Conservation (phyloP, 2,797 vertebrate genomes). For the Melanogrammus aeglefinus region DNA sequence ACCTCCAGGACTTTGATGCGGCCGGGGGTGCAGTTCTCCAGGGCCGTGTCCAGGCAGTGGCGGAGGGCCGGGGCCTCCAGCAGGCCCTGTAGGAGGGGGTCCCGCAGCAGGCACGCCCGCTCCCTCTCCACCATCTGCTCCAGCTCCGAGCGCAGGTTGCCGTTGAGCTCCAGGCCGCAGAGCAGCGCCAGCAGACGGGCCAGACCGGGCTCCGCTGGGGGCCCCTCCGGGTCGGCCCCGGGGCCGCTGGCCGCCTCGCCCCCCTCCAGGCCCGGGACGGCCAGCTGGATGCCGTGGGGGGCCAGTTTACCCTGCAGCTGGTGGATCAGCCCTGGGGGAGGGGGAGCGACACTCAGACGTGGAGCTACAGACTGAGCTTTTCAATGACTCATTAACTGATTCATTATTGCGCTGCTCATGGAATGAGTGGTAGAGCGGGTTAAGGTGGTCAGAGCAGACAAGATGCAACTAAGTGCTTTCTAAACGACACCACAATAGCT, state of each 20-base stretch:
- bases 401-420: too few species aligned
- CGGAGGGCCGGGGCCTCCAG: conserved; percentile 75
- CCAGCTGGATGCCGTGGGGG: conserved; percentile 80
- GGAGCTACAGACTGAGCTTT: background rate
- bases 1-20: conserved; percentile 91
- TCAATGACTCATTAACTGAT: background rate
- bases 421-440: background rate
- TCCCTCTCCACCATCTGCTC: conserved; percentile 81
- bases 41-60: conserved; percentile 79
- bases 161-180: conserved; percentile 86
- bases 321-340: conserved; percentile 73
- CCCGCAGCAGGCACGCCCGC: conserved; percentile 77
- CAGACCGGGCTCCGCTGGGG: conserved; percentile 67
- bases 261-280: conserved; percentile 76
- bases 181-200: conserved; percentile 79
- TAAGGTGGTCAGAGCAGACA: background rate
- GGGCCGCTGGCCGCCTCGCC: conserved; percentile 3
- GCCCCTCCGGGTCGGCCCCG: background rate
- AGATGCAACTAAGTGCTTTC: too few species aligned
- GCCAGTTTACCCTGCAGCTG: conserved; percentile 79
- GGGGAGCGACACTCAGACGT: background rate
- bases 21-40: conserved; percentile 80
- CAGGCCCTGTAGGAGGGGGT: conserved; percentile 82
- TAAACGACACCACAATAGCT: too few species aligned
- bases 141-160: conserved; percentile 85